Conservation (phyloP, 2,888 invertebrate genomes). For the Nasonia oneida region DNA sequence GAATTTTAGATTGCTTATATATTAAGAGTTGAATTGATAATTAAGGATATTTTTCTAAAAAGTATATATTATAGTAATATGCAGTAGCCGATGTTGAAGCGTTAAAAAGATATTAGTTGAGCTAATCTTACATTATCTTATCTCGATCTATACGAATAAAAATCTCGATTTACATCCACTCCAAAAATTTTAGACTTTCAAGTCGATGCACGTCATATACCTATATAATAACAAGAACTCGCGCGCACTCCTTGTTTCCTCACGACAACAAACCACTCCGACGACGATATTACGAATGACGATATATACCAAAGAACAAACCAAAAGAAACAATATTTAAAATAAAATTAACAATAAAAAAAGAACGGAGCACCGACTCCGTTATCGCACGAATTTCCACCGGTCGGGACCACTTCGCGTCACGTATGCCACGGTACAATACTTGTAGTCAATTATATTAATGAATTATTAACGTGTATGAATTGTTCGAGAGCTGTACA, state of each 20-base stretch:
- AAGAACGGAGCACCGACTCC: slow-evolving; percentile 59
- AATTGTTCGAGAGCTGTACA: slow-evolving; percentile 54
- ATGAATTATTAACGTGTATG: slow-evolving; percentile 55
- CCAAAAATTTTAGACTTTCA: slow-evolving; percentile 56
- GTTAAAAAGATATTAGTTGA: slow-evolving; percentile 33
- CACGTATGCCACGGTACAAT: slow-evolving; percentile 71
- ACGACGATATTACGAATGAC: slow-evolving; percentile 24
- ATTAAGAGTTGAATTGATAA: slow-evolving; percentile 36
- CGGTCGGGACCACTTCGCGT: slow-evolving; percentile 72
- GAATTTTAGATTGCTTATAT: slow-evolving; percentile 12
- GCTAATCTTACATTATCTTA: neutral
- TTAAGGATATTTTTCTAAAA: slow-evolving; percentile 52
- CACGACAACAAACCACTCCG: slow-evolving; percentile 45
- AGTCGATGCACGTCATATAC: slow-evolving; percentile 54
- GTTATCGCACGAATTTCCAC: slow-evolving; percentile 62
- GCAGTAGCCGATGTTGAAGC: slow-evolving; percentile 18
- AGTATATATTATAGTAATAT: neutral
- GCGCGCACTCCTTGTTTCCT: slow-evolving; percentile 61
- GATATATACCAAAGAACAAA: slow-evolving; percentile 47
- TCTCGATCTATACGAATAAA: neutral
- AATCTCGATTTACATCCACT: slow-evolving; percentile 16
- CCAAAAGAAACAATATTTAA: slow-evolving; percentile 46
- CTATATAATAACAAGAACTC: slow-evolving; percentile 41
- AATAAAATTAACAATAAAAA: slow-evolving; percentile 38
- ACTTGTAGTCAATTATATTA: slow-evolving; percentile 72